Evolutionary conservation across 2,797 vertebrate genomes (phyloP), one percentile per base, ranked within the genome.

Genomic region (Phylloscopus collybita): DNA sequence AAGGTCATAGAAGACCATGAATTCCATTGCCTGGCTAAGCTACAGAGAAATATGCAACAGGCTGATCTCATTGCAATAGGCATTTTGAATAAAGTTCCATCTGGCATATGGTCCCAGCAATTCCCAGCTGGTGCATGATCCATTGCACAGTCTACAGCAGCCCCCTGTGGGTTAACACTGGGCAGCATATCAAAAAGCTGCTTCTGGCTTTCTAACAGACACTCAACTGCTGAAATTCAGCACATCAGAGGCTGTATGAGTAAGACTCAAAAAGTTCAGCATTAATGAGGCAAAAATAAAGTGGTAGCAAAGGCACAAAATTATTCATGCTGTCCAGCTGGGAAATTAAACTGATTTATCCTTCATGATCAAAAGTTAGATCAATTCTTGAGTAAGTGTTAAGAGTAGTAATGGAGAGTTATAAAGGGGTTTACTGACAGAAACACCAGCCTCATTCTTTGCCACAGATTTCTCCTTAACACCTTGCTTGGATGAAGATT

Each of bases 71-170:
- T 56, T 88, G 34, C 59, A 88, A 57, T 83, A 81, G 47, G 16
- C 38, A 60, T 70, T 92, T 87, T 88, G 66, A 88, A 75, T 36
- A 86, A 88, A 90, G 83, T 62, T 94, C 59, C 15, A 36, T 72
- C 80, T 84, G 72, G 66, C 80, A 88, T 94, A 92, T 88, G 66
- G 90, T 90, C n/a, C 26, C 51, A 60, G 67, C 22, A 96, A 92
- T 93, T 91, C 95, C 79, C 93, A 93, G 49, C 49, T 91, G 65
- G 62, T 81, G 23, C 74, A 91, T 64, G 66, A 86, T 95, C 90
- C 60, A 50, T 76, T 92, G 80, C 80, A 94, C 70, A 91, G 70
- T 90, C 73, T 89, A 57, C 56, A 94, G 91, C 72, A 94, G 34
- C 62, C 80, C 73, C 75, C 81, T 79, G 80, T 91, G 90, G 65